These are phyloP conservation scores for Cheilosia scutellata DNA, from an alignment of 2,888 invertebrate species.

Conservation along the genomic window DNA sequence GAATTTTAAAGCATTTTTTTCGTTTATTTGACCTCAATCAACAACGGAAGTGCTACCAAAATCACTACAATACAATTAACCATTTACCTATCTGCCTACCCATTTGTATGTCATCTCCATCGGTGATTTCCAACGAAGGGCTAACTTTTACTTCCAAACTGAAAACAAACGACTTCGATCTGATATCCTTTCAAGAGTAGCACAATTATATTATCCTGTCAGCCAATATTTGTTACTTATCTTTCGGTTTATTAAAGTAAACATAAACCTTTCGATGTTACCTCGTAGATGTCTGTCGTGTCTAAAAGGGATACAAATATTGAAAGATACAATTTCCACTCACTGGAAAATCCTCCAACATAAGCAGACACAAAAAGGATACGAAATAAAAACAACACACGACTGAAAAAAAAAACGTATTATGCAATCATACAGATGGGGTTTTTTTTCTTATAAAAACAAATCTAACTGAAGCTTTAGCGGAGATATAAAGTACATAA, in stretches of 20 bases:
- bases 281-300: conserved; percentile 1
- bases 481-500: conserved; percentile 24
- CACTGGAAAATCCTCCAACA: conserved; percentile 23
- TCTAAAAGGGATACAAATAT: conserved; percentile 41
- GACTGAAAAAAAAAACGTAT: conserved; percentile 25
- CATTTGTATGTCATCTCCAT: not conserved
- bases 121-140: not conserved
- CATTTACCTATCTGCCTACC: too few relatives aligned
- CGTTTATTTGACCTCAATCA: too few relatives aligned
- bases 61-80: too few relatives aligned
- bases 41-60: too few relatives aligned
- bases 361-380: conserved; percentile 18
- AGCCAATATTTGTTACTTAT: conserved; percentile 65
- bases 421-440: conserved; percentile 59
- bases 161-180: not conserved
- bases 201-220: conserved; percentile 67
- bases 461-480: conserved; percentile 39
- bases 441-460: conserved; percentile 33
- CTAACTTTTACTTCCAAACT: not conserved
- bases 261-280: conserved; percentile 45
- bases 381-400: conserved; percentile 4
- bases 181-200: conserved; percentile 36
- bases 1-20: too few relatives aligned
- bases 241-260: conserved; percentile 63
- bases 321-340: conserved; percentile 58